Evolutionary conservation across 2,888 invertebrate species (phyloP).

Genomic region (Slavum lentiscoides): DNA sequence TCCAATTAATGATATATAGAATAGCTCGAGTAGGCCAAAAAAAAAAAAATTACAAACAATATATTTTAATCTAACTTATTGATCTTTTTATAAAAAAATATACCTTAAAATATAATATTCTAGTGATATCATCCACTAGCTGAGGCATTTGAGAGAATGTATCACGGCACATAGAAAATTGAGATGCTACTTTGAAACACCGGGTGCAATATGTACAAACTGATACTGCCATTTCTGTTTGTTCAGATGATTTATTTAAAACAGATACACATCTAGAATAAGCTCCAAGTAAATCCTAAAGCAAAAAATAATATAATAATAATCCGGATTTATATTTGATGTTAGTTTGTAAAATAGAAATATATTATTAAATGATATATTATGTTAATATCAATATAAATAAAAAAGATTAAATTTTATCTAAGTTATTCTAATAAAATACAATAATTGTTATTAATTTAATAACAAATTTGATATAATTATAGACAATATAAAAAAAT

Average conservation of each 20-base stretch:
- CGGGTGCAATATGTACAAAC: slow-evolving; percentile 85
- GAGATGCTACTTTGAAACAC: slow-evolving; percentile 94
- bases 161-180: slow-evolving; percentile 87
- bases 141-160: slow-evolving; percentile 85
- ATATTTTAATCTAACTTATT: background rate
- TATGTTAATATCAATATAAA: too few species aligned
- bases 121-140: slow-evolving; percentile 82
- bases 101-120: slow-evolving; percentile 84
- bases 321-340: background rate
- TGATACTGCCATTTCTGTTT: slow-evolving; percentile 79
- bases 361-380: background rate
- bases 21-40: too few species aligned
- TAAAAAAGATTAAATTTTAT: too few species aligned
- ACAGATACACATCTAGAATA: slow-evolving; percentile 93
- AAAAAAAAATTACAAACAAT: background rate
- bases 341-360: background rate
- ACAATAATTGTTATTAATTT: too few species aligned
- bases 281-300: slow-evolving; percentile 80
- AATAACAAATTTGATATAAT: too few species aligned
- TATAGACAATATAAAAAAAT: too few species aligned
- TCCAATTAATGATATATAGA: background rate
- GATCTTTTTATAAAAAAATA: background rate
- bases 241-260: slow-evolving; percentile 75
- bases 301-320: slow-evolving; percentile 31
- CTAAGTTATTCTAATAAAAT: too few species aligned